phyloP scores from a whole-genome alignment of 1,140 invertebrate species.

The Megalonaias nervosa region DNA sequence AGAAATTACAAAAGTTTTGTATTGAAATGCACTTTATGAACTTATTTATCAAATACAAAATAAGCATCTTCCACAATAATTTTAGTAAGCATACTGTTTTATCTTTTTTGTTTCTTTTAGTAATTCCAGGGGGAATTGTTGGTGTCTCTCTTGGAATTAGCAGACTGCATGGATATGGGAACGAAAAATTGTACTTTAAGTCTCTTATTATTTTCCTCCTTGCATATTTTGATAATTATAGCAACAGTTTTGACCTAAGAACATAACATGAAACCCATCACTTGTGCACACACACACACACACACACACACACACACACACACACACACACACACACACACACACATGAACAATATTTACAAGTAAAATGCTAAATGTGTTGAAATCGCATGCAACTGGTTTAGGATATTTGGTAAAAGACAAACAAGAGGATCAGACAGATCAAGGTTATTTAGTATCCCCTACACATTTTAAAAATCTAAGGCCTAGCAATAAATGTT shows the following conservation, averaged over 20 bases:
- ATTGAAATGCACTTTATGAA: neutral
- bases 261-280: neutral
- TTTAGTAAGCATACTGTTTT: neutral
- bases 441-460: neutral
- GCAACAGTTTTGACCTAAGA: neutral
- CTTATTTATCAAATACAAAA: neutral
- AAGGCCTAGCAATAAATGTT: neutral
- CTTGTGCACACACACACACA: neutral
- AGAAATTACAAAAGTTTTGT: neutral
- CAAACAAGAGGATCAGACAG: neutral
- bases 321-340: conserved; percentile 3
- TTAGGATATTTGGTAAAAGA: conserved; percentile 20
- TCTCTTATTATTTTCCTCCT: neutral
- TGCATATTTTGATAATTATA: neutral
- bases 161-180: conserved; percentile 8
- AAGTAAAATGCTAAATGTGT: conserved; percentile 9
- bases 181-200: conserved; percentile 12
- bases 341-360: conserved; percentile 11
- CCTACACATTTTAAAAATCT: neutral
- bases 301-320: neutral
- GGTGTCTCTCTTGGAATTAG: conserved; percentile 1
- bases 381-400: conserved; percentile 21
- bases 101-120: neutral
- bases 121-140: conserved; percentile 14
- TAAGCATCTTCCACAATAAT: neutral